Percentiles rank a stretch among this genome's conserved stretches.
These are phyloP conservation scores for Diaperis boleti DNA, from an alignment of 2,888 invertebrate genomes.

Conservation along the genomic window DNA sequence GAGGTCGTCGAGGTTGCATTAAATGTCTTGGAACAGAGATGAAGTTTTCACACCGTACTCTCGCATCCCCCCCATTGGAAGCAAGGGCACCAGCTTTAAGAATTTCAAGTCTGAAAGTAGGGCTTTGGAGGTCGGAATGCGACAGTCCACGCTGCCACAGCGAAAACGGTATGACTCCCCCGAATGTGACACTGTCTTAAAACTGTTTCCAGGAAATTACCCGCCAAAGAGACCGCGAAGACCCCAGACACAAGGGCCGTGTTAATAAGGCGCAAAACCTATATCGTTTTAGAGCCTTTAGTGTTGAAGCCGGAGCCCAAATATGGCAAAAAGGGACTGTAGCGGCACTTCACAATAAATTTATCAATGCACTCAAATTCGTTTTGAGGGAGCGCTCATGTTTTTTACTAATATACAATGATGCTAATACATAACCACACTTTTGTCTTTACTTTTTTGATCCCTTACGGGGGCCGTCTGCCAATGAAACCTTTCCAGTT, in stretches of 20 bases:
- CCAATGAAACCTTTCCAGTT: no score
- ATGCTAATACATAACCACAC: no score
- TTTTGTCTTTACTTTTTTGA: no score
- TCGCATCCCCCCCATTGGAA: constrained; percentile 31
- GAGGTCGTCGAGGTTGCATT: constrained; percentile 18
- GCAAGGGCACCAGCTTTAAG: constrained; percentile 2
- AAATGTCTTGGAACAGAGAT: constrained; percentile 33
- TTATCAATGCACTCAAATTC: no score
- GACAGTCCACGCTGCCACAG: constrained; percentile 4
- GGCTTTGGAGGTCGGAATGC: constrained; percentile 7
- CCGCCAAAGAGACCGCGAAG: constrained; percentile 13
- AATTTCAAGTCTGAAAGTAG: constrained; percentile 15
- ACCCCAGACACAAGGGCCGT: constrained; percentile 1
- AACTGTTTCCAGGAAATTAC: constrained; percentile 18
- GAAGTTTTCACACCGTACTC: constrained; percentile 30
- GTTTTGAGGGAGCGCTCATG: no score
- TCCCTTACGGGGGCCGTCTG: no score
- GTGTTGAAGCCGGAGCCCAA: constrained; percentile 17
- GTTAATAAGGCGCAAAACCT: constrained; percentile 31
- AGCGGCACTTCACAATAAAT: neutral
- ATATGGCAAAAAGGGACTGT: constrained; percentile 11
- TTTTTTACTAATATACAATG: no score
- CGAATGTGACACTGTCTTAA: no score
- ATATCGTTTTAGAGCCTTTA: constrained; percentile 32
- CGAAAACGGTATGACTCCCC: constrained; percentile 19